A percentile compares a stretch with the other conserved stretches of the same genome.
Evolutionary conservation across 30 jellyfish, hydroid and myxozoan species (phyloP).

Genomic region (Chrysaora quinquecirrha): DNA sequence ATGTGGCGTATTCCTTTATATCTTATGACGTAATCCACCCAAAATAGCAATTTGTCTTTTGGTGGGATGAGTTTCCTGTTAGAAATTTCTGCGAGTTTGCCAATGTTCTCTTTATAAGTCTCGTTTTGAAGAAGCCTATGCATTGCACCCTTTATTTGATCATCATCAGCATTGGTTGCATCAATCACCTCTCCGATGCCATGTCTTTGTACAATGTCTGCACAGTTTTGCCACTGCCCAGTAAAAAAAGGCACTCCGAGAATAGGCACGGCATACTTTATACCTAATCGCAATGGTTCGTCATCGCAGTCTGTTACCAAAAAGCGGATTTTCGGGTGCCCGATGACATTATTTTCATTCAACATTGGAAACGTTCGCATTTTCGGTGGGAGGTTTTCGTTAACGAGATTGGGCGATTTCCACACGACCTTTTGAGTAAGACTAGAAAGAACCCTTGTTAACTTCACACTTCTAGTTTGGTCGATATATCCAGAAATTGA

Average conservation of each 20-base stretch:
- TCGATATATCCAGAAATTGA: slow-evolving; percentile 7
- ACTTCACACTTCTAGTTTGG: not conserved
- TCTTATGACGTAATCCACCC: slow-evolving; percentile 53
- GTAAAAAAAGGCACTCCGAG: slow-evolving; percentile 24
- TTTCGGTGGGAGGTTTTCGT: not conserved
- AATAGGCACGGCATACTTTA: slow-evolving; percentile 41
- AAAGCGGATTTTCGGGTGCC: slow-evolving; percentile 19
- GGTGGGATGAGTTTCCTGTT: slow-evolving; percentile 21
- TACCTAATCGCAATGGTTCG: slow-evolving; percentile 22
- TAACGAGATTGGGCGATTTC: not conserved
- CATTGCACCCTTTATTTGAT: slow-evolving; percentile 13
- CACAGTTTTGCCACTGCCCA: slow-evolving; percentile 27
- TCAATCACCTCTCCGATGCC: slow-evolving; percentile 38
- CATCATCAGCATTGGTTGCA: not conserved
- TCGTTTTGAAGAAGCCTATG: not conserved
- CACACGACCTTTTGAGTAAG: slow-evolving; percentile 15
- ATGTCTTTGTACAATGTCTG: not conserved
- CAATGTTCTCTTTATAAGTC: slow-evolving; percentile 1
- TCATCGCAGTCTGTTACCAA: slow-evolving; percentile 28
- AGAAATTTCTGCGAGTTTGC: slow-evolving; percentile 12
- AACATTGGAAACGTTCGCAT: not conserved
- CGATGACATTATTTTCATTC: slow-evolving; percentile 10
- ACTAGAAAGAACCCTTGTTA: slow-evolving; percentile 12
- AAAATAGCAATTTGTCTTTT: slow-evolving; percentile 42
- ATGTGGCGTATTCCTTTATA: slow-evolving; percentile 35